A percentile compares a stretch with the other conserved stretches of the same genome.
phyloP scores from a whole-genome alignment of 2,888 invertebrate genomes.

The Ischnus inquisitorius region DNA sequence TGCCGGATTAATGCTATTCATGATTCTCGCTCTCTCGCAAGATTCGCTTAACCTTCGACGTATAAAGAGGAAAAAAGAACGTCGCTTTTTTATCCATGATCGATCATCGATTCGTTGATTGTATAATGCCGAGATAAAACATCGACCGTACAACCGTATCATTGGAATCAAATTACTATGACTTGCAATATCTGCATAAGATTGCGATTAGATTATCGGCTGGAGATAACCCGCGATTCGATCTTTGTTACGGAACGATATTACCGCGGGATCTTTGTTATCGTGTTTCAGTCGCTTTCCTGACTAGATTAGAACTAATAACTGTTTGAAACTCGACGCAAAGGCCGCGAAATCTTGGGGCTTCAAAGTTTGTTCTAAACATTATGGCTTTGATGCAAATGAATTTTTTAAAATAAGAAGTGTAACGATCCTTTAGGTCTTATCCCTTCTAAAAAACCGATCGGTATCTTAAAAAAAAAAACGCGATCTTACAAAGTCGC shows the following conservation, averaged over 20 bases:
- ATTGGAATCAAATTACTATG: conserved; percentile 1
- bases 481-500: conserved; percentile 10
- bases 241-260: neutral
- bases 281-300: neutral
- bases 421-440: neutral
- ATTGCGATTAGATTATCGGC: conserved; percentile 18
- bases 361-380: neutral
- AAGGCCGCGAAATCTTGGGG: neutral
- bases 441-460: neutral
- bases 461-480: neutral
- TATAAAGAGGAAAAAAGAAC: conserved; percentile 1
- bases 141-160: neutral
- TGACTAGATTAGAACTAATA: neutral
- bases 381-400: neutral
- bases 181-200: neutral
- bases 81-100: conserved; percentile 17
- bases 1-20: conserved; percentile 61
- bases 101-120: conserved; percentile 23
- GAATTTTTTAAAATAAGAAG: neutral
- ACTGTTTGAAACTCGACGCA: neutral
- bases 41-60: neutral
- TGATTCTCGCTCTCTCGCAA: conserved; percentile 15
- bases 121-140: conserved; percentile 22
- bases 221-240: neutral
- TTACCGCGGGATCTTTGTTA: neutral